Evolutionary conservation across 2,888 invertebrate genomes (phyloP), one percentile per base, ranked within the genome.

Genomic region (Cataglyphis rosenhaueri): DNA sequence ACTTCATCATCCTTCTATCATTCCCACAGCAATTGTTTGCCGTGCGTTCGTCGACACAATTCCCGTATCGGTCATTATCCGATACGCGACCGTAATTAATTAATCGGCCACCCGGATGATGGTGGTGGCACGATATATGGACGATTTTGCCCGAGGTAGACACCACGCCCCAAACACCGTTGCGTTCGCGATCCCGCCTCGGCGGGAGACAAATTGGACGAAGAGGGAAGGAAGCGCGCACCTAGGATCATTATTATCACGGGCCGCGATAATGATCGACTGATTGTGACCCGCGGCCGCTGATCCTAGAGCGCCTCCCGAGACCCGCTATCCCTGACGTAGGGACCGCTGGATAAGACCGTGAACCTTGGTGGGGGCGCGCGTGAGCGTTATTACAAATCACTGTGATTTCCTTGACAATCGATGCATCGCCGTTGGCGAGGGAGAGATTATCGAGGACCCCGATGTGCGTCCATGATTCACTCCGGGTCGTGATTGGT

Each of bases 221-320:
- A 48, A 12, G 38, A 25, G 25, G 21, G 29, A 5, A 25, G 35
- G 38, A 41, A 59, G 68, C 41, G 57, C 35, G 66, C 29, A 21
- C 25, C 61, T 32, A 25, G 76, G 41, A 66, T 82, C 84, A 84
- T 87, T 89, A 84, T 82, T 81, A 68, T 32, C 87, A 66, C 87
- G 75, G 62, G 61, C 74, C 70, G 86, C 62, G 89, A 89, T 89
- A 89, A 89, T 85, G 75, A 89, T 89, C 88, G 84, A 75, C 75
- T 75, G 90, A 88, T 89, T 85, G 76, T 64, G 85, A 84, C 85
- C 86, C 85, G 32, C 66, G 89, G 75, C 35, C 52, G 55, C 59
- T 64, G 78, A 82, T 86, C 83, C 68, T 57, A 62, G 68, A 35
- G 52, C 84, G 87, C 86, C 82, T 32, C 32, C 66, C 81, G 41